A percentile compares a stretch with the other conserved stretches of the same genome.
phyloP scores from a whole-genome alignment of 2,797 vertebrate species.

The Takifugu ocellatus region DNA sequence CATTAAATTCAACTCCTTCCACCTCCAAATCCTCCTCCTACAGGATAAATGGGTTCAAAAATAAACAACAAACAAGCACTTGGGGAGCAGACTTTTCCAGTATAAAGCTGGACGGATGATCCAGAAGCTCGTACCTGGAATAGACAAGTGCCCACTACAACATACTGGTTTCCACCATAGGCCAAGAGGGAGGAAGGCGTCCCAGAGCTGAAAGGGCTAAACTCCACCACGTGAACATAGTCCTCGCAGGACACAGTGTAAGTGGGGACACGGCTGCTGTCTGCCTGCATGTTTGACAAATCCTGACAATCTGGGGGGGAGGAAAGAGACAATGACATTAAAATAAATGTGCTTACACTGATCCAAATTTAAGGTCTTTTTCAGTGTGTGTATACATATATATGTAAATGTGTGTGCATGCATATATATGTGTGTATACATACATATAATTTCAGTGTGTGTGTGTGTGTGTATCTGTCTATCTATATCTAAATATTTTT shows the following conservation, averaged over 20 bases:
- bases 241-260: constrained; percentile 92
- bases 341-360: too few species aligned
- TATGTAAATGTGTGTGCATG: too few species aligned
- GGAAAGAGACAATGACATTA: too few species aligned
- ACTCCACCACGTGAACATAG: constrained; percentile 92
- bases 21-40: constrained; percentile 91
- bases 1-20: constrained; percentile 86
- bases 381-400: too few species aligned
- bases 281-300: constrained; percentile 80
- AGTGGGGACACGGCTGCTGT: constrained; percentile 74
- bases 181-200: constrained; percentile 84
- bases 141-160: constrained; percentile 85
- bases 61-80: too few species aligned
- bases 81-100: too few species aligned
- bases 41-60: constrained; percentile 9
- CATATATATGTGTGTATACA: too few species aligned
- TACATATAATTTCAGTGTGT: too few species aligned
- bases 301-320: too few species aligned
- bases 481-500: too few species aligned
- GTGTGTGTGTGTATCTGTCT: too few species aligned
- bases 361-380: too few species aligned
- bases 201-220: constrained; percentile 89
- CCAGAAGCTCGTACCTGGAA: constrained; percentile 82
- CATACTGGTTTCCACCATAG: constrained; percentile 88
- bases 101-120: background rate